A percentile compares a stretch with the other conserved stretches of the same genome.
Evolutionary conservation across 2,888 invertebrate genomes (phyloP).

Genomic region (Scaptodrosophila latifasciaeformis): DNA sequence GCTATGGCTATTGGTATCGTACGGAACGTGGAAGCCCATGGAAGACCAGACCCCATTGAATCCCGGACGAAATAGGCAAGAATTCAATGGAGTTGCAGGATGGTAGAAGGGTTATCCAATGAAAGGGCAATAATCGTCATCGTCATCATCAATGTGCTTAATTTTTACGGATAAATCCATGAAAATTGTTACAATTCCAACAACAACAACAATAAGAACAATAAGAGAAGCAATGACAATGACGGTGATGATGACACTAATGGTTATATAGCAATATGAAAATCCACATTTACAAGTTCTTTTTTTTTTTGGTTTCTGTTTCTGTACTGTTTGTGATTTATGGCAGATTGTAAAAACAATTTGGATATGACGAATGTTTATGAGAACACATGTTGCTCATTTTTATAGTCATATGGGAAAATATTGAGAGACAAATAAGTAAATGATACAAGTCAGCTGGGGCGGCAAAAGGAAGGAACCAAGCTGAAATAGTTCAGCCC

Average conservation of each 20-base stretch:
- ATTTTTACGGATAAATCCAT: constrained; percentile 25
- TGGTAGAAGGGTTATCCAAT: too few species aligned
- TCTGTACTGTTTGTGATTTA: constrained; percentile 23
- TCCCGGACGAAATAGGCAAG: too few species aligned
- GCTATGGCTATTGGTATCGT: constrained; percentile 51
- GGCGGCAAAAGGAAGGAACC: too few species aligned
- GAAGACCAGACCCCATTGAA: too few species aligned
- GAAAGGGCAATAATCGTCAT: constrained; percentile 17
- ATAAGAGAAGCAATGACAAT: constrained; percentile 10
- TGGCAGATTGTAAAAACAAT: constrained; percentile 42
- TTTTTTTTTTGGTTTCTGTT: too few species aligned
- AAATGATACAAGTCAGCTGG: too few species aligned
- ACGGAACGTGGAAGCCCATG: constrained; percentile 3
- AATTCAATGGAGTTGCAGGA: too few species aligned
- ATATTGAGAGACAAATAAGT: too few species aligned
- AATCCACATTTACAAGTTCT: constrained; percentile 24
- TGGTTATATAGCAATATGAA: constrained; percentile 21
- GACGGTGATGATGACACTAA: not conserved
- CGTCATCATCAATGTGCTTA: constrained; percentile 29
- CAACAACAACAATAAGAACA: constrained; percentile 13
- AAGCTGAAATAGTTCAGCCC: too few species aligned
- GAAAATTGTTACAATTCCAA: constrained; percentile 6
- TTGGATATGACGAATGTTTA: constrained; percentile 45
- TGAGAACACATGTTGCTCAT: constrained; percentile 41
- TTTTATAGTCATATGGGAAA: too few species aligned